Base-by-base conservation (phyloP, 2,888 invertebrate species). In the Oligia strigilis region DNA sequence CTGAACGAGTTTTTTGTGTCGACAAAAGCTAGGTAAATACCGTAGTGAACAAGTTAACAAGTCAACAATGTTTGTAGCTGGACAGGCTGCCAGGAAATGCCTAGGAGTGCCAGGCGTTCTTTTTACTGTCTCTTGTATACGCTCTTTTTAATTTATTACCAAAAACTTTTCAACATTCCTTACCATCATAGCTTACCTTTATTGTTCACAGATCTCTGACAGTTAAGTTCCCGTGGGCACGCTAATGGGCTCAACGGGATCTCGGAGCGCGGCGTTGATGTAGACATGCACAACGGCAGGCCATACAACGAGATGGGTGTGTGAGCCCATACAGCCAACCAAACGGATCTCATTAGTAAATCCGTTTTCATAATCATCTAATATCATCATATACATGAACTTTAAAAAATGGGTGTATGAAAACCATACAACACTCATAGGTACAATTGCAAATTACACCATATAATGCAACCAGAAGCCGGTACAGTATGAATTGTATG, bases 191-290 rank as follows among this genome's bases (percentile, higher is more conserved):
- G 29, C 29, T 29, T 29, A 29, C 29, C 29, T 19, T n/a, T 77
- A 67, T 79, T 77, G 46, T 81, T 91, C 85, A 3, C 94, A 97
- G 97, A 97, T 91, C 97, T 97, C 93, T 97, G 97, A 97, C 97
- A 97, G 89, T 96, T 97, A 95, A 96, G 93, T 82, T 96, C 97
- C 97, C 97, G 97, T 96, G 96, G 95, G 92, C 96, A 93, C 89
- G 82, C 87, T 19, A 96, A 96, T 86, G 97, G 96, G 91, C 93
- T 95, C 90, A 97, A 96, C 97, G 97, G 97, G 96, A 96, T 93
- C 55, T 92, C 95, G 23, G 96, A 96, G 80, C 93, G 95, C 78
- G 92, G 91, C 82, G 94, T 95, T 77, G 96, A 95, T 84, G 93
- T 92, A 55, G 92, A 91, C 36, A 88, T 92, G 66, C 94, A 93